Conservation (phyloP, 2,888 invertebrate species). For the Drosophila kambysellisi region DNA sequence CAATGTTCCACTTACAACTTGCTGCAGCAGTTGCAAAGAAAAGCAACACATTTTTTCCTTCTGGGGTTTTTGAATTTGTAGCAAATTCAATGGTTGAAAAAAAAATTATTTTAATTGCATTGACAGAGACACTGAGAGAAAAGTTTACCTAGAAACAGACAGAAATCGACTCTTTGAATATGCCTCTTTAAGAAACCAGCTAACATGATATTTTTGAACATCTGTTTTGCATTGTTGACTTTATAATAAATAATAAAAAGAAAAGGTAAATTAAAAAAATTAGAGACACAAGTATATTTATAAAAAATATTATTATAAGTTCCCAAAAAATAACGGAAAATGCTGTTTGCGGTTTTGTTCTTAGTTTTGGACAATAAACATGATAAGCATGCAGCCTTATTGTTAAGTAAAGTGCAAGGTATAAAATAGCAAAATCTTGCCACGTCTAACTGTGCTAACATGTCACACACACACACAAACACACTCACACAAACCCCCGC, state of each 20-base stretch:
- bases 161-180: not conserved
- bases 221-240: not conserved
- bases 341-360: not conserved
- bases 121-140: not conserved
- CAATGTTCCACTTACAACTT: not conserved
- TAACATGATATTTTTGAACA: not conserved
- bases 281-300: not conserved
- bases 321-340: not conserved
- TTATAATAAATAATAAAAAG: not conserved
- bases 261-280: not conserved
- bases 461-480: conserved; percentile 52
- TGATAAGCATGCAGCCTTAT: conserved; percentile 1
- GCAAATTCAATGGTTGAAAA: not conserved
- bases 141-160: not conserved
- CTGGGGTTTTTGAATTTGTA: not conserved
- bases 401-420: not conserved
- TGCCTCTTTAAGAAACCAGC: not conserved
- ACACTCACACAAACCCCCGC: conserved; percentile 2
- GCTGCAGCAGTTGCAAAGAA: not conserved
- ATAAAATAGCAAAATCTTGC: conserved; percentile 27
- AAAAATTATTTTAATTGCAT: too few species aligned
- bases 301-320: too few species aligned
- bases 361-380: not conserved
- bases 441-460: conserved; percentile 61
- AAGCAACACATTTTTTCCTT: not conserved